A percentile compares a stretch with the other conserved stretches of the same genome.
phyloP scores from a whole-genome alignment of 2,888 invertebrate species.

The Platycheirus albimanus region DNA sequence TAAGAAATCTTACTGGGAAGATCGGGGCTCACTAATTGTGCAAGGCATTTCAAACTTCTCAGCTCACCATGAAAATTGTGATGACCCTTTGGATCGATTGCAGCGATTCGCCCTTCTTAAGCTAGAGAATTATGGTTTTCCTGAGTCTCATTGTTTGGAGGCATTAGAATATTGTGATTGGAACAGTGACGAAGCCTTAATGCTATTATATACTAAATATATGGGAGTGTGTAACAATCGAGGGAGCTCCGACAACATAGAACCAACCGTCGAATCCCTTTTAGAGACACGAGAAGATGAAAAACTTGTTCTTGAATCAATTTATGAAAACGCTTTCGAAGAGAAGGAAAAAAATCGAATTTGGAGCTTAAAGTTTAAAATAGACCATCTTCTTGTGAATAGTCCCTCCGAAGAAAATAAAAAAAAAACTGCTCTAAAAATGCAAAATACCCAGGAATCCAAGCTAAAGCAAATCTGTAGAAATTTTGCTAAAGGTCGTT shows the following conservation, averaged over 20 bases:
- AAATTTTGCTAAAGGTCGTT: slow-evolving; percentile 85
- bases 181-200: slow-evolving; percentile 83
- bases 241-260: slow-evolving; percentile 45
- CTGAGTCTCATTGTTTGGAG: slow-evolving; percentile 89
- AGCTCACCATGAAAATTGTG: slow-evolving; percentile 82
- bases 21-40: slow-evolving; percentile 89
- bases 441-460: slow-evolving; percentile 76
- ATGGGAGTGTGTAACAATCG: slow-evolving; percentile 79
- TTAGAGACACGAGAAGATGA: slow-evolving; percentile 88
- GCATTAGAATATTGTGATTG: slow-evolving; percentile 83
- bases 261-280: slow-evolving; percentile 84
- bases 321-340: slow-evolving; percentile 88
- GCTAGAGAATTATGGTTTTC: slow-evolving; percentile 90
- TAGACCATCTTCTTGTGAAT: slow-evolving; percentile 87
- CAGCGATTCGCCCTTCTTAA: slow-evolving; percentile 88
- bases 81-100: slow-evolving; percentile 85
- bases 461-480: slow-evolving; percentile 84
- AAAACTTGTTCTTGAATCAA: slow-evolving; percentile 89
- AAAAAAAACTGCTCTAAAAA: slow-evolving; percentile 79
- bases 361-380: slow-evolving; percentile 88
- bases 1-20: slow-evolving; percentile 89
- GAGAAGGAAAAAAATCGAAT: slow-evolving; percentile 87
- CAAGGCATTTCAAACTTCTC: slow-evolving; percentile 86
- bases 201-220: slow-evolving; percentile 89
- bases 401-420: slow-evolving; percentile 83